phyloP scores from a whole-genome alignment of 1,140 invertebrate species.

The Drusus annulatus region DNA sequence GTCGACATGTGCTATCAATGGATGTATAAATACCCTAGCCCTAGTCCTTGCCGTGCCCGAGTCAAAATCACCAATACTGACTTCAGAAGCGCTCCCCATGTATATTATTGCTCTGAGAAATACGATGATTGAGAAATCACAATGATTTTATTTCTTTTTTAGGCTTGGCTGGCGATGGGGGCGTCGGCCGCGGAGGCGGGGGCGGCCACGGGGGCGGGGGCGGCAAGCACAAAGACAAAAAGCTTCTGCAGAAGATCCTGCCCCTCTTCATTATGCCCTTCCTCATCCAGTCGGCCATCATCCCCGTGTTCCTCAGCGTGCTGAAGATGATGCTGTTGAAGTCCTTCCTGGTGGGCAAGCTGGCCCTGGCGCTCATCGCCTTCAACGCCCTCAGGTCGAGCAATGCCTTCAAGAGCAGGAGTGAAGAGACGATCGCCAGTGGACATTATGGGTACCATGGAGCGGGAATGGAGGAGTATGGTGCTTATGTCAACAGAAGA shows the following conservation, averaged over 20 bases:
- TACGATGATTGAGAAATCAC: no score
- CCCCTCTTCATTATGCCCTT: constrained; percentile 78
- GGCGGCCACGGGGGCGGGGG: neutral
- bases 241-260: constrained; percentile 72
- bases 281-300: constrained; percentile 75
- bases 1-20: no score
- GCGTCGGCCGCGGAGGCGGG: neutral
- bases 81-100: no score
- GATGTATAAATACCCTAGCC: no score
- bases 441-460: constrained; percentile 72
- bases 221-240: constrained; percentile 72
- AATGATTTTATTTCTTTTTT: neutral
- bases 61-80: no score
- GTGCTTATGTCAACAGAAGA: constrained; percentile 67
- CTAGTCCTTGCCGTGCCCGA: no score
- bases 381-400: constrained; percentile 74
- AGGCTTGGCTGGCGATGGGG: neutral
- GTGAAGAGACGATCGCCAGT: constrained; percentile 63
- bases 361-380: constrained; percentile 74
- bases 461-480: constrained; percentile 71
- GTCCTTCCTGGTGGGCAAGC: constrained; percentile 76
- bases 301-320: constrained; percentile 75
- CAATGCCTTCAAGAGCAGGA: constrained; percentile 66
- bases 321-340: constrained; percentile 78
- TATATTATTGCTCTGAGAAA: no score